Evolutionary conservation across 2,797 vertebrate species (phyloP).

Genomic region (Lithobates sylvaticus): DNA sequence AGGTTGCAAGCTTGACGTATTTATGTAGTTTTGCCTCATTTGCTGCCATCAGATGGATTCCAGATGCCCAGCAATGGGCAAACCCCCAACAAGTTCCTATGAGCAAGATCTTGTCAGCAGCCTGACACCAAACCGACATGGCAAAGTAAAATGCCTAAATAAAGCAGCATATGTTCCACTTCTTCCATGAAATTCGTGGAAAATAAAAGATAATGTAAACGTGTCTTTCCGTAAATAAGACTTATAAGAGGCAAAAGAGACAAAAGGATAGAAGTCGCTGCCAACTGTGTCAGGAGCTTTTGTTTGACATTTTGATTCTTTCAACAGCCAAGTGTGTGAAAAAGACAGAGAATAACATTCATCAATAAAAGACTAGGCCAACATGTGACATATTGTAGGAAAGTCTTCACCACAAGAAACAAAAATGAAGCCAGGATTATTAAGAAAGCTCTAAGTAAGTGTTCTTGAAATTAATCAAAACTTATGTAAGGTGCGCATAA

Average conservation of each 20-base stretch:
- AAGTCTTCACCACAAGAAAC: background rate
- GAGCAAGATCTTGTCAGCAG: conserved; percentile 74
- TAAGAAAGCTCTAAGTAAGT: background rate
- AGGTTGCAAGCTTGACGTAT: background rate
- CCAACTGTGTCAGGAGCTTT: conserved; percentile 42
- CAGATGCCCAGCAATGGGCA: conserved; percentile 79
- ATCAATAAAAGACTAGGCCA: conserved; percentile 42
- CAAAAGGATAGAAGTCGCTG: conserved; percentile 27
- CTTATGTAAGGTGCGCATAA: background rate
- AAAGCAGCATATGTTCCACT: conserved; percentile 74
- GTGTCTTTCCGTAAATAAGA: conserved; percentile 19
- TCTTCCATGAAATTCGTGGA: conserved; percentile 70
- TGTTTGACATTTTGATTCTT: conserved; percentile 42
- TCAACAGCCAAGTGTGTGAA: conserved; percentile 24
- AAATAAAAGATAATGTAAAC: conserved; percentile 56
- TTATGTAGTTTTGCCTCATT: conserved; percentile 64
- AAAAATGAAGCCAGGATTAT: background rate
- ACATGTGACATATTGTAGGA: conserved; percentile 12
- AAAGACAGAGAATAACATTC: conserved; percentile 27
- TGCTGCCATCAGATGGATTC: conserved; percentile 78
- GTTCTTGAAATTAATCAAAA: background rate
- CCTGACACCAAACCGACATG: conserved; percentile 71
- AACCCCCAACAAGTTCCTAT: conserved; percentile 71
- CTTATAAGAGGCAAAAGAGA: conserved; percentile 16
- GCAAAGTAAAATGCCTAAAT: conserved; percentile 75